A percentile compares a stretch with the other conserved stretches of the same genome.
phyloP scores from a whole-genome alignment of 1,140 invertebrate genomes.

The Mya arenaria region DNA sequence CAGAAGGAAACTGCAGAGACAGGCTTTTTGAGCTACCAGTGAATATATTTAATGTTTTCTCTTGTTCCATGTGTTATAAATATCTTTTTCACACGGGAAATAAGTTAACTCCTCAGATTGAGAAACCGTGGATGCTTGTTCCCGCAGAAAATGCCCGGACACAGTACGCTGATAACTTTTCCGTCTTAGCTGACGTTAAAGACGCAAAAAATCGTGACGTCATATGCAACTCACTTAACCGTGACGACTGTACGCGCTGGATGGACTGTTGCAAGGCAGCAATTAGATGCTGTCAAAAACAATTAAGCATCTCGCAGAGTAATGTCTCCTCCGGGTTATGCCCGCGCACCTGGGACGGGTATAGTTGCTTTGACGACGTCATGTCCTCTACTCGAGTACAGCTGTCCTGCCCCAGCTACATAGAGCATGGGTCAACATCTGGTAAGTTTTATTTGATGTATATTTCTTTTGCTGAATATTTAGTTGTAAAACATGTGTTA shows the following conservation, averaged over 20 bases:
- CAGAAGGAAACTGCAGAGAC: no score
- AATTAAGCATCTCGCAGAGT: neutral
- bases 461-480: no score
- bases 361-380: conserved; percentile 64
- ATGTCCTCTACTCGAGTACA: conserved; percentile 28
- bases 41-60: neutral
- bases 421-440: conserved; percentile 52
- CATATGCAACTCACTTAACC: neutral
- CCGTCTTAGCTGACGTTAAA: neutral
- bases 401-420: conserved; percentile 61
- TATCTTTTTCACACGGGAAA: neutral
- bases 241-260: neutral
- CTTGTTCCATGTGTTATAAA: conserved; percentile 4
- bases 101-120: neutral
- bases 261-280: neutral
- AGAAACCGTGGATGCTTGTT: neutral
- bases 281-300: neutral
- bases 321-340: no score
- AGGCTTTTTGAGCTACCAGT: neutral
- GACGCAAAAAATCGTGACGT: neutral
- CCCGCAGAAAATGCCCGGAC: neutral
- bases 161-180: neutral
- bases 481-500: no score
- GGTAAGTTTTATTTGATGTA: conserved; percentile 33
- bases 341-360: conserved; percentile 70